Percentiles rank a stretch among this genome's conserved stretches.
Evolutionary conservation across 2,888 invertebrate genomes (phyloP).

Genomic region (Cephus rjabovi): DNA sequence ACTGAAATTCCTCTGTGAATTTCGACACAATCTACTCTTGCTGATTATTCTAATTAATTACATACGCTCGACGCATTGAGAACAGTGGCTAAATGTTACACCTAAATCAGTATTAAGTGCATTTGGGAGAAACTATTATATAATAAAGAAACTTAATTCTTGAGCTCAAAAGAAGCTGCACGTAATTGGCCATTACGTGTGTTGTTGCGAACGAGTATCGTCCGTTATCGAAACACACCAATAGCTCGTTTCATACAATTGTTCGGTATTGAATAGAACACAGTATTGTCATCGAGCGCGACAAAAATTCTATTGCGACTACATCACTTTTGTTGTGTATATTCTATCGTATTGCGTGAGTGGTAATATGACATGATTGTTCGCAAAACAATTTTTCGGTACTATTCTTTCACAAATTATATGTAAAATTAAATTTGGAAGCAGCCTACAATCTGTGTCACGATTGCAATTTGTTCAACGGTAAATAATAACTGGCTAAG

Average conservation of each 20-base stretch:
- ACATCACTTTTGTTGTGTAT: no score
- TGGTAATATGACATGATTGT: neutral
- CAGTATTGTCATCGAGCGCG: neutral
- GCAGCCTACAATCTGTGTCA: neutral
- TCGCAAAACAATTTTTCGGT: neutral
- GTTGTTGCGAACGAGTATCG: neutral
- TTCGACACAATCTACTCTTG: neutral
- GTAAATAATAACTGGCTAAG: constrained; percentile 14
- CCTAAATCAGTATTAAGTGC: neutral
- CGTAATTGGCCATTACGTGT: neutral
- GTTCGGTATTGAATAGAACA: neutral
- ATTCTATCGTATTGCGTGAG: neutral
- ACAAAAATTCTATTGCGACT: no score
- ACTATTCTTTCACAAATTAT: neutral
- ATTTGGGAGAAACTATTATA: no score
- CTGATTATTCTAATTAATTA: neutral
- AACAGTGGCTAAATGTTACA: neutral
- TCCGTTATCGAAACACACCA: neutral
- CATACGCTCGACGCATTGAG: neutral
- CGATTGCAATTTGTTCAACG: constrained; percentile 6
- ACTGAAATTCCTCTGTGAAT: neutral
- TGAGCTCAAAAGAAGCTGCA: neutral
- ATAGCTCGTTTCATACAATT: neutral
- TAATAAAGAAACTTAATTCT: no score
- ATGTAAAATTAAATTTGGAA: neutral